Evolutionary conservation across 2,797 vertebrate species (phyloP), one percentile per base, ranked within the genome.

Genomic region (Bucorvus abyssinicus): DNA sequence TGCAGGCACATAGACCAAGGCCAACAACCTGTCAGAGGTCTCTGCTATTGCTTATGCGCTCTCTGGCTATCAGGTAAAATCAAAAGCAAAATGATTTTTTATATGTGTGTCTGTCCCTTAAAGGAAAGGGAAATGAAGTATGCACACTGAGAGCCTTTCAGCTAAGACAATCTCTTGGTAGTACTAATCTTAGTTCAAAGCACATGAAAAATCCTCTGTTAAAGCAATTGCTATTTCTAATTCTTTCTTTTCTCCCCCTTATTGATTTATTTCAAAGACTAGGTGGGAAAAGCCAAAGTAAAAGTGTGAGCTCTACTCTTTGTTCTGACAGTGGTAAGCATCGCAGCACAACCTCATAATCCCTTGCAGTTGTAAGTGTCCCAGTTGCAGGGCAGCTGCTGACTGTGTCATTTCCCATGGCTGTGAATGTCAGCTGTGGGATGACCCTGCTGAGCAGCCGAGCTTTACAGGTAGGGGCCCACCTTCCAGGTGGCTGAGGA

Each of bases 1-100:
- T 83, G 78, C 38, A 80, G 86, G 75, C 87, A 32, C 20, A 11
- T 0, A 81, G 26, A 60, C 32, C 26, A 34, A 81, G 88, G 86
- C 92, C 56, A 95, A 50, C 52, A 92, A 87, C 78, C 56, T 89
- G 75, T 70, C 89, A 77, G 78, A 89, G 67, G 52, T 21, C 67
- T 70, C 68, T 89, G 42, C 52, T 89, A 21, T 50, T 84, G 10
- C 73, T 90, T 67, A 29, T 73, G 61, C 36, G 76, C 29, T 84
- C 29, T 55, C 60, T 60, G 70, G 34, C 49, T 74, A 52, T 29
- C 16, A 18, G 84, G 50, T 55, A 80, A 75, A 94, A 88, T 84
- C 69, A 89, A 80, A 83, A 64, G 71, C 52, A 61, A 56, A 74
- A 77, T 30, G 14, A 93, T 24, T 52, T 77, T 40, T 78, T 65